Percentiles rank a stretch among this genome's conserved stretches.
Evolutionary conservation across 2,888 invertebrate species (phyloP).

Genomic region (Lasioglossum malachurum): DNA sequence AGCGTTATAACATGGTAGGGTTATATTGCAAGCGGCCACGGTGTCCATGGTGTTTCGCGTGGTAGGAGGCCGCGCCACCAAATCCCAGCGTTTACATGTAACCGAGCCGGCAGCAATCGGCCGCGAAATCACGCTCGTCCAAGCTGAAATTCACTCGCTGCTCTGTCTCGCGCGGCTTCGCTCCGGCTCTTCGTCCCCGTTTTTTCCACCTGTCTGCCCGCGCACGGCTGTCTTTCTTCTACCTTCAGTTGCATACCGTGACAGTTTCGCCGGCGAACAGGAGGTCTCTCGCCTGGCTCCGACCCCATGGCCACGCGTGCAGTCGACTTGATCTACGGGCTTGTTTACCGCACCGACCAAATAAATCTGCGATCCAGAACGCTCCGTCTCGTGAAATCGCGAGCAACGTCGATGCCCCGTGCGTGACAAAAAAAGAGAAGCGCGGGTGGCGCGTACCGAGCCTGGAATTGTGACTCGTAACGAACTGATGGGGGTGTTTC

Average conservation of each 20-base stretch:
- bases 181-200: not conserved
- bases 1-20: constrained; percentile 79
- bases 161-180: not conserved
- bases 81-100: constrained; percentile 44
- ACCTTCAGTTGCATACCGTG: constrained; percentile 26
- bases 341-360: constrained; percentile 66
- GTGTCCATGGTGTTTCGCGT: constrained; percentile 70
- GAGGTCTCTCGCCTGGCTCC: constrained; percentile 39
- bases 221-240: constrained; percentile 20
- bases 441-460: not conserved
- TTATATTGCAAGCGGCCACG: constrained; percentile 73
- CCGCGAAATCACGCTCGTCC: constrained; percentile 25
- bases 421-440: not conserved
- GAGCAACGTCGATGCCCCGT: constrained; percentile 1
- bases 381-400: constrained; percentile 37
- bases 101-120: constrained; percentile 13
- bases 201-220: constrained; percentile 17
- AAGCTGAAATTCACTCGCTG: not conserved
- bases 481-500: not conserved
- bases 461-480: not conserved
- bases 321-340: constrained; percentile 66
- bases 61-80: constrained; percentile 32
- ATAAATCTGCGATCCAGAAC: constrained; percentile 59
- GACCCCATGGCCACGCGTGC: constrained; percentile 26
- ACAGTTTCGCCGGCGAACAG: constrained; percentile 25